Conservation (phyloP, 2,888 invertebrate species). For the Polydrusus pterygomalis region DNA sequence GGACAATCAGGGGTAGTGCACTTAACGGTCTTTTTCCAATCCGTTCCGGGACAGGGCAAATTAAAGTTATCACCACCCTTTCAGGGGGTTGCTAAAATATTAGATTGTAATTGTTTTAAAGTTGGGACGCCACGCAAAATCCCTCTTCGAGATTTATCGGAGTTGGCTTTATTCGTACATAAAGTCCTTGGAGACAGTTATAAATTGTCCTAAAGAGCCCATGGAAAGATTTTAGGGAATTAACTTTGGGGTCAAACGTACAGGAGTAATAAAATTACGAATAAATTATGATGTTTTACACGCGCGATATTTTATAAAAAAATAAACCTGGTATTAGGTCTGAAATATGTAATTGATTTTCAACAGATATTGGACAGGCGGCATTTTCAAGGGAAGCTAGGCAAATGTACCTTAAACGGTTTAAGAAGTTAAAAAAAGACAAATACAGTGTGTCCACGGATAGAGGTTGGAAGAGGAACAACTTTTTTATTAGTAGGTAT, state of each 20-base stretch:
- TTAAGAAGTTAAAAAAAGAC: too few species aligned
- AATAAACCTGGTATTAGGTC: too few species aligned
- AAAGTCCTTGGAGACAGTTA: conserved; percentile 51
- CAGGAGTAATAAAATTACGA: neutral
- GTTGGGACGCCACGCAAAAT: conserved; percentile 53
- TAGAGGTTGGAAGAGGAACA: too few species aligned
- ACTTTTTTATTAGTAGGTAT: too few species aligned
- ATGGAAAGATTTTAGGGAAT: conserved; percentile 17
- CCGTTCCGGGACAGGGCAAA: conserved; percentile 52
- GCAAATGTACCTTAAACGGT: too few species aligned
- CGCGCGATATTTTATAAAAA: too few species aligned
- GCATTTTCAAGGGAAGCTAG: too few species aligned
- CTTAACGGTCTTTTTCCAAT: conserved; percentile 52
- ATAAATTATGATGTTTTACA: too few species aligned
- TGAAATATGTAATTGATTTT: too few species aligned
- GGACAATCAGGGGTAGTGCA: conserved; percentile 57
- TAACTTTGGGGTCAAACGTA: neutral
- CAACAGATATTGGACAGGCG: too few species aligned
- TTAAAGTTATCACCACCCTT: conserved; percentile 56
- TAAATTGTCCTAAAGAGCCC: conserved; percentile 38
- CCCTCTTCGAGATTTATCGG: conserved; percentile 52
- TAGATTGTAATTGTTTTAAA: conserved; percentile 59
- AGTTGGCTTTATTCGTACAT: conserved; percentile 36
- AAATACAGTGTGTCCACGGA: too few species aligned
- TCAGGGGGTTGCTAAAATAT: conserved; percentile 54